Evolutionary conservation across 2,888 invertebrate genomes (phyloP), one percentile per base, ranked within the genome.

Genomic region (Drosophila nigricruria): DNA sequence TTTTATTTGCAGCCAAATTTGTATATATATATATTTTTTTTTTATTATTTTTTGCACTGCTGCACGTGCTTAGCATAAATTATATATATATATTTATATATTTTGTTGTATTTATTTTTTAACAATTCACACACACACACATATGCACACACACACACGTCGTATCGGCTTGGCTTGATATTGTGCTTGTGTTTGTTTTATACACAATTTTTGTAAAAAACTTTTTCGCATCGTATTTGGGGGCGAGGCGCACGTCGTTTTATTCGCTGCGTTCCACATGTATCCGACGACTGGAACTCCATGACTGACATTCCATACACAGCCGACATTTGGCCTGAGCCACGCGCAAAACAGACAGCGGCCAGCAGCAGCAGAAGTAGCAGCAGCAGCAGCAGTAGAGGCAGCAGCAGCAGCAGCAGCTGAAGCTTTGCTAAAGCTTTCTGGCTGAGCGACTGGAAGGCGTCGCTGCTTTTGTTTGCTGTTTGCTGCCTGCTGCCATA

Each of bases 221-320:
- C 81, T 86, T 83, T 82, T 86, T 82, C 86, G 86, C 83, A 81
- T 82, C 79, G 86, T 81, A 71, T 68, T 70, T 70, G 64, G 59
- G 78, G 77, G 75, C 77, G 77, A 77, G 84, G 75, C 89, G 90
- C 90, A 80, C 76, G 56, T 71, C 70, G 54, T 66, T 77, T 77
- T 86, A 82, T 73, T 82, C 73, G 83, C 73, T 86, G 83, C 81
- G 91, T 91, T 91, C 92, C 90, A 90, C 90, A 90, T 90, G 87
- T 86, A 91, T 92, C 91, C 91, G 91, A 91, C 92, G 91, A 91
- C 92, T 92, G 92, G 92, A 92, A 92, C 92, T 92, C 91, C 92
- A 92, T 92, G 91, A 92, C 92, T 92, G 90, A 91, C 82, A 82
- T 81, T 85, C 67, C 67, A 76, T 70, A 77, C 74, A 68, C 40